Evolutionary conservation across 2,888 invertebrate genomes (phyloP).

Genomic region (Temnothorax unifasciatus): DNA sequence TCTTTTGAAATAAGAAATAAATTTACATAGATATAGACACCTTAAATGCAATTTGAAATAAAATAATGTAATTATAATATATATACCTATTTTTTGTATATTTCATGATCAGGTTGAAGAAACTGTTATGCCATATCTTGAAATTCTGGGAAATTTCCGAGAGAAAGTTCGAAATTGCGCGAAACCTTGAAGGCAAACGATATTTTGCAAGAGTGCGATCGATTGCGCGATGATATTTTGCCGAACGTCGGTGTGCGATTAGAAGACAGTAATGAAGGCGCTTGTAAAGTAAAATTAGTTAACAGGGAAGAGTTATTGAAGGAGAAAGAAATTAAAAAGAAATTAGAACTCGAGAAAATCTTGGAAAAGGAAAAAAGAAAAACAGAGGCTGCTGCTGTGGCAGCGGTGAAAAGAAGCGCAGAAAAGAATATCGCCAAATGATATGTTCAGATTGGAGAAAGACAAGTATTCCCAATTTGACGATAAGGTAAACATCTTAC

Average conservation of each 20-base stretch:
- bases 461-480: constrained; percentile 98
- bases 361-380: constrained; percentile 93
- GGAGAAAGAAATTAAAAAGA: constrained; percentile 93
- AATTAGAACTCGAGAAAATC: constrained; percentile 90
- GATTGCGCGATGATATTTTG: constrained; percentile 93
- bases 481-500: constrained; percentile 90
- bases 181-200: constrained; percentile 88
- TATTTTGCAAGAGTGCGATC: constrained; percentile 95
- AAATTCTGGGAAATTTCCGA: constrained; percentile 94
- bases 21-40: neutral
- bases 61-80: constrained; percentile 2
- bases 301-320: constrained; percentile 93
- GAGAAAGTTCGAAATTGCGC: constrained; percentile 92
- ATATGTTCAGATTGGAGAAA: constrained; percentile 94
- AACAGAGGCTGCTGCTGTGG: constrained; percentile 90
- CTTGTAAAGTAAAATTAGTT: constrained; percentile 94
- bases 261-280: constrained; percentile 94
- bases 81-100: neutral
- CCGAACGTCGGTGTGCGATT: constrained; percentile 97
- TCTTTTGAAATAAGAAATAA: neutral
- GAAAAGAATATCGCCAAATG: constrained; percentile 93
- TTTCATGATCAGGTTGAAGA: constrained; percentile 89
- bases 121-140: constrained; percentile 95
- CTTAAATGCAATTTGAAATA: neutral
- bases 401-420: constrained; percentile 94